A percentile compares a stretch with the other conserved stretches of the same genome.
Conservation (phyloP, 2,797 vertebrate genomes). For the Spinibarbus caldwelli region DNA sequence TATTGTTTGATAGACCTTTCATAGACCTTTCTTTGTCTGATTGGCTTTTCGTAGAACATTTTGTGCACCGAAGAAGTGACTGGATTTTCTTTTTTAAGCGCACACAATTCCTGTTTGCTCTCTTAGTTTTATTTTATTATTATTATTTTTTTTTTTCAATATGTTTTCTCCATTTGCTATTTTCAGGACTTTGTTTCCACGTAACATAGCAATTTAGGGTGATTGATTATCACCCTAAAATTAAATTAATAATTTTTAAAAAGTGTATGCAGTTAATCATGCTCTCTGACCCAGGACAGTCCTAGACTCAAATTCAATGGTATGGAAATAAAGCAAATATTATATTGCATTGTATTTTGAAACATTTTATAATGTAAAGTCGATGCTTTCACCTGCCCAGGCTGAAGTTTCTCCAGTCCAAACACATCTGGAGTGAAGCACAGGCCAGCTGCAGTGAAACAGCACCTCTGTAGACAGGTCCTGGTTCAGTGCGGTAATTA, state of each 20-base stretch:
- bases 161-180: not conserved
- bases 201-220: not conserved
- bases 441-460: constrained; percentile 6
- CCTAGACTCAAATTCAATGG: not conserved
- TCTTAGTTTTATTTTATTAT: not conserved
- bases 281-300: not conserved
- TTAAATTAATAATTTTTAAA: not conserved
- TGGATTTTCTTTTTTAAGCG: too few relatives aligned
- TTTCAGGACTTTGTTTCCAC: not conserved
- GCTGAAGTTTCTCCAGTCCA: constrained; percentile 53
- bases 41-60: too few relatives aligned
- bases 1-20: too few relatives aligned
- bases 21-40: too few relatives aligned
- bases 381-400: constrained; percentile 10
- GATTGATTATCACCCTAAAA: not conserved
- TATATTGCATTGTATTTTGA: not conserved
- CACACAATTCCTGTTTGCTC: too few relatives aligned
- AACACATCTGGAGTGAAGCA: constrained; percentile 70
- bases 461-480: constrained; percentile 39
- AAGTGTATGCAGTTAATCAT: not conserved
- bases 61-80: too few relatives aligned
- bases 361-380: not conserved
- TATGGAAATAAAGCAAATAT: not conserved
- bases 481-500: constrained; percentile 55
- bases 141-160: not conserved